A percentile compares a stretch with the other conserved stretches of the same genome.
Evolutionary conservation across 2,888 invertebrate species (phyloP).

Genomic region (Brachycybe producta): DNA sequence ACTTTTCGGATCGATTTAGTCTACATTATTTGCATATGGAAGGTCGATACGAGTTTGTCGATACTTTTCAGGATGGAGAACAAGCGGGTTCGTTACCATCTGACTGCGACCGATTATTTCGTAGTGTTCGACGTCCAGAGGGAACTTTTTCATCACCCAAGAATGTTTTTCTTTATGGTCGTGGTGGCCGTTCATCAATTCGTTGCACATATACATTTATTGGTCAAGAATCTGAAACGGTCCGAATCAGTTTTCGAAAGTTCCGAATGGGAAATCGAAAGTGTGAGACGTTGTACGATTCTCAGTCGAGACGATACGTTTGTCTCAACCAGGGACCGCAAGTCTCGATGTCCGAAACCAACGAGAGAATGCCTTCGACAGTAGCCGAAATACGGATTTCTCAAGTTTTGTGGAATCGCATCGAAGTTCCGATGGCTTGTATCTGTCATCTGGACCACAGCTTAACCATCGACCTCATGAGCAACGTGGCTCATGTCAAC

Average conservation of each 20-base stretch:
- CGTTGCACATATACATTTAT: constrained; percentile 63
- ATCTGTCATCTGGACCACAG: constrained; percentile 41
- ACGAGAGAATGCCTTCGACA: no score
- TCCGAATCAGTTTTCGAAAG: constrained; percentile 50
- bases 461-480: constrained; percentile 52
- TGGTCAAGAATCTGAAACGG: constrained; percentile 51
- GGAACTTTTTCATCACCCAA: constrained; percentile 60
- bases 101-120: constrained; percentile 24
- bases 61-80: constrained; percentile 32
- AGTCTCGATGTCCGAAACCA: not conserved
- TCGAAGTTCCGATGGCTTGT: constrained; percentile 48
- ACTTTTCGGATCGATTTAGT: constrained; percentile 60
- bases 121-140: constrained; percentile 23
- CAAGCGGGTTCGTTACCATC: constrained; percentile 13
- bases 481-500: constrained; percentile 55
- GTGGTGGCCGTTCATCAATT: constrained; percentile 65
- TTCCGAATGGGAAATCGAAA: constrained; percentile 49
- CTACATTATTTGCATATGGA: constrained; percentile 63
- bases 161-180: constrained; percentile 67
- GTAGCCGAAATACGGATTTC: constrained; percentile 21
- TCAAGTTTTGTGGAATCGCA: constrained; percentile 37
- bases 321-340: constrained; percentile 32
- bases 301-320: constrained; percentile 56
- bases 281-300: constrained; percentile 53
- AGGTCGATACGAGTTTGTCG: constrained; percentile 69